A percentile compares a stretch with the other conserved stretches of the same genome.
These are phyloP conservation scores for Thereva nobilitata DNA, from an alignment of 2,888 invertebrate species.

Conservation along the genomic window DNA sequence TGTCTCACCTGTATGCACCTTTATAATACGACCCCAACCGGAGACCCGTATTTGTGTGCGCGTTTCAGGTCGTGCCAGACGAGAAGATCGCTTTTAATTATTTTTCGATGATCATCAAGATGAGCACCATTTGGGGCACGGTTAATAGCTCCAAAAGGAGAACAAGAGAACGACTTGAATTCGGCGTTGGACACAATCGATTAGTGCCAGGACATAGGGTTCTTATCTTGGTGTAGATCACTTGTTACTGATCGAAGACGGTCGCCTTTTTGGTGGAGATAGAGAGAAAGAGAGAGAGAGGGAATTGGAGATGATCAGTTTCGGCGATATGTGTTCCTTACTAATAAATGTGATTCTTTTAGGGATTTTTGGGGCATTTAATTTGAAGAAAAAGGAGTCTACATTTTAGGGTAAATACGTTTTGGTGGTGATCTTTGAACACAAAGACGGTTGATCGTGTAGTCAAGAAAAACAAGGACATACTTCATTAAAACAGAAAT, in stretches of 20 bases:
- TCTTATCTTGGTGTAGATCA: conserved; percentile 21
- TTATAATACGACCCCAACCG: conserved; percentile 2
- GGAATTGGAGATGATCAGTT: too few relatives aligned
- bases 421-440: too few relatives aligned
- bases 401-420: too few relatives aligned
- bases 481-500: too few relatives aligned
- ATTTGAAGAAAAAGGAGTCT: too few relatives aligned
- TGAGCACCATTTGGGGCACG: conserved; percentile 8
- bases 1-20: background rate
- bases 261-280: conserved; percentile 19
- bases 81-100: conserved; percentile 27
- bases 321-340: too few relatives aligned
- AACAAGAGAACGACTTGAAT: conserved; percentile 23
- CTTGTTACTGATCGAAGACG: conserved; percentile 21
- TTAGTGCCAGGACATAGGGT: conserved; percentile 19
- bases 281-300: background rate
- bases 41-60: conserved; percentile 6
- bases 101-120: conserved; percentile 26
- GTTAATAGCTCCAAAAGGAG: conserved; percentile 20
- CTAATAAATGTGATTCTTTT: too few relatives aligned
- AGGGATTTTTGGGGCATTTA: too few relatives aligned
- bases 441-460: too few relatives aligned
- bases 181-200: conserved; percentile 24
- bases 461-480: too few relatives aligned
- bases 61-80: conserved; percentile 6